Evolutionary conservation across 2,797 vertebrate genomes (phyloP), one percentile per base, ranked within the genome.

Genomic region (Loriculus beryllinus): DNA sequence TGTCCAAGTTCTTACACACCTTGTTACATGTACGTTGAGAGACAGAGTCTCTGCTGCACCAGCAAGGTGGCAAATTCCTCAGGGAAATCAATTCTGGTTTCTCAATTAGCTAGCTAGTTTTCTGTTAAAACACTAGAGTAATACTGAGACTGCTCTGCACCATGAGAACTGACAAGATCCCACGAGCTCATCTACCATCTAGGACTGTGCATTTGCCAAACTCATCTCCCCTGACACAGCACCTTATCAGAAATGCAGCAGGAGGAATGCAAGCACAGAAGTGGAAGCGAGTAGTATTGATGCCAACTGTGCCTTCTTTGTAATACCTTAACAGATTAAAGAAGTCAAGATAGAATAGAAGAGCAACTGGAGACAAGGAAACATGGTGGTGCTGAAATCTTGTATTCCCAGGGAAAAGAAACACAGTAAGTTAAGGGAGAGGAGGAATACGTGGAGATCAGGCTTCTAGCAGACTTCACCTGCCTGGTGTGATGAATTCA

Each of bases 61-160:
- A 92, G 84, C 91, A 88, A 96, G 94, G 93, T 92, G 93, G 92
- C 72, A 74, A 94, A 94, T 54, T 88, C 93, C 88, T 67, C 59
- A 31, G 86, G 90, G 95, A 94, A 95, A 94, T 93, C 72, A 96
- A 5, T 84, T 65, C 43, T 72, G 54, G 82, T 93, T 92, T 88
- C 91, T 83, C 92, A 89, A 77, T 81, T 85, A 93, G 81, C 82
- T 79, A 64, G 76, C 87, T 95, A 57, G 62, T 82, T 93, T 95
- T 88, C 79, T 79, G 62, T 69, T 78, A 86, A 90, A 95, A 54
- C 64, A 62, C 76, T 16, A 3, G 64, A 85, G 52, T 57, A 82
- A 82, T 28, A 74, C 18, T 9, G 42, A 83, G 82, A 37, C 65
- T 60, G 82, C 2, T 3, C 47, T 48, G 54, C 49, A 83, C 67